phyloP scores from a whole-genome alignment of 2,113 vertebrate species.

The Sturnus vulgaris region DNA sequence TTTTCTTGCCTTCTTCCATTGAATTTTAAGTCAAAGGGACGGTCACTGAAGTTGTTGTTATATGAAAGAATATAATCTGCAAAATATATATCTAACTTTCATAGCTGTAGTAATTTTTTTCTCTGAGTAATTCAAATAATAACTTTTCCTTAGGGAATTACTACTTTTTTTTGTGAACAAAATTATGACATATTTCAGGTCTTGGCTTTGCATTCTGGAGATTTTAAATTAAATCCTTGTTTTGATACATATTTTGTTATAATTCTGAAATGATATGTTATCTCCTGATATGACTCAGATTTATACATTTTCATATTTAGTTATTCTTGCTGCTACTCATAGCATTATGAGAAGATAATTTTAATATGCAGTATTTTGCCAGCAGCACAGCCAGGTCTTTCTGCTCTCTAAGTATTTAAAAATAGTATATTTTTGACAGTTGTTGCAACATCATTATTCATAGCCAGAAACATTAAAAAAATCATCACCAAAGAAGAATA shows the following conservation, averaged over 20 bases:
- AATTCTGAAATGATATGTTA: background rate
- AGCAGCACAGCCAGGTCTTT: background rate
- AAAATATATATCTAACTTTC: background rate
- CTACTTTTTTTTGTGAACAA: background rate
- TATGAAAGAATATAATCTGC: background rate
- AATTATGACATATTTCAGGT: background rate
- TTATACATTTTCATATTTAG: background rate
- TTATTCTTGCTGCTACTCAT: background rate
- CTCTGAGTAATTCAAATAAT: background rate
- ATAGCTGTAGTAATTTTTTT: background rate
- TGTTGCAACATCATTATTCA: background rate
- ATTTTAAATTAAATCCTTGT: background rate
- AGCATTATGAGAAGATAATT: background rate
- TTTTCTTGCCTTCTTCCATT: background rate
- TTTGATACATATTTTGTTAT: background rate
- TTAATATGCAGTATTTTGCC: background rate
- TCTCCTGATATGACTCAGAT: background rate
- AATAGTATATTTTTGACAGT: background rate
- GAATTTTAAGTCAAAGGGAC: background rate
- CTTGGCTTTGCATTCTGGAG: background rate
- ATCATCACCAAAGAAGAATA: background rate
- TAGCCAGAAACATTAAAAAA: background rate
- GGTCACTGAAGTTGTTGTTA: background rate
- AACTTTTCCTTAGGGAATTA: background rate
- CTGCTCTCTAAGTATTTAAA: background rate